Evolutionary conservation across 2,113 vertebrate genomes (phyloP), one percentile per base, ranked within the genome.

Genomic region (Nycticorax nycticorax): DNA sequence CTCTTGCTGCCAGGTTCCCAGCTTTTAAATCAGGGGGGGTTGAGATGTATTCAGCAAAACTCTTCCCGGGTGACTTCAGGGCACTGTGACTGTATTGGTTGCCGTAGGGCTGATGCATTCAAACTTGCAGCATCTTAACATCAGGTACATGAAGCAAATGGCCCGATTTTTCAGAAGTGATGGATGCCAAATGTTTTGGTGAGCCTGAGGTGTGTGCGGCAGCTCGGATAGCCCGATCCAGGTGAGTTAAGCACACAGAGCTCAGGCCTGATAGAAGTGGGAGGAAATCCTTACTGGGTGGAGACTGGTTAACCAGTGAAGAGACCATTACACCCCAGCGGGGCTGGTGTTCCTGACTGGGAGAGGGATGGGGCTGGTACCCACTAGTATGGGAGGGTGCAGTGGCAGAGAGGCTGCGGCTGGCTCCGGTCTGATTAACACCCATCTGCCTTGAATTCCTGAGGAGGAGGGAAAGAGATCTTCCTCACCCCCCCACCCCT

Each of bases 211-310:
- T 0, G 21, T 8, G 45, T 10, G 57, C 0, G 1, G 26, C 9
- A 14, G 48, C 30, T 69, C 12, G 0, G 56, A 5, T 24, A 20
- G 32, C 55, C 32, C 0, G 1, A 6, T 6, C 43, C 17, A 1
- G 16, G 43, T 19, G 47, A 35, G 66, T 18, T 39, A 10, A 0
- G 4, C 50, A 8, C 2, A 0, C 7, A 20, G 17, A 57, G 6
- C 66, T 41, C 12, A 1, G 71, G 45, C 14, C 24, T 35, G 10
- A 24, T 72, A 16, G 81, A 24, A 35, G 32, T 0, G 14, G 6
- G 43, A 55, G 53, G 52, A 39, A 41, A 53, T 22, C 67, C 22
- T 50, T 33, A 17, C 52, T 0, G 18, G 62, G 20, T 21, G 71
- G 67, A 43, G 80, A 14, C 56, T 55, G 69, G n/a, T 69, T 53